Evolutionary conservation across 2,113 vertebrate genomes (phyloP).

Genomic region (Pluvianellus socialis): DNA sequence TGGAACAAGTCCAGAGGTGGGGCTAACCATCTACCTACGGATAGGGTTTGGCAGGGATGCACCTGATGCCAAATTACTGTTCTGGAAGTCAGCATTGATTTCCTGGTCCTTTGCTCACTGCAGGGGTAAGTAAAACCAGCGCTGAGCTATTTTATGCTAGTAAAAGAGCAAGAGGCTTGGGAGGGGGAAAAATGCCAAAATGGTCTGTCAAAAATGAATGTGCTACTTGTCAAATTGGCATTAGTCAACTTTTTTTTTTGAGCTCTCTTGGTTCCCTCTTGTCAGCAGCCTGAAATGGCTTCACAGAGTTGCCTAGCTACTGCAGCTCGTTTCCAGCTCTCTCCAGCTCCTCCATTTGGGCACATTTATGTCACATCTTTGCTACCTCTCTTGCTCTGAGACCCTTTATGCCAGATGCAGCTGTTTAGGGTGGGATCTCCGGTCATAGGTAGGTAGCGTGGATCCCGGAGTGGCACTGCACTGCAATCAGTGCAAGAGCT

Average conservation of each 20-base stretch:
- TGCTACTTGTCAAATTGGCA: background rate
- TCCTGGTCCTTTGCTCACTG: background rate
- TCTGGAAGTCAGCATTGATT: background rate
- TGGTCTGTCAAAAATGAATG: background rate
- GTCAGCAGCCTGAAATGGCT: background rate
- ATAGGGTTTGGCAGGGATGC: background rate
- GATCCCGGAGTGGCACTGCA: too few relatives aligned
- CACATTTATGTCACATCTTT: background rate
- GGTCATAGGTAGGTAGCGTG: accelerated
- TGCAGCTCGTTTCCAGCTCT: background rate
- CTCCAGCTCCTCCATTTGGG: background rate
- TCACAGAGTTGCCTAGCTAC: background rate
- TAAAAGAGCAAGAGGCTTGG: background rate
- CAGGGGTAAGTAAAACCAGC: background rate
- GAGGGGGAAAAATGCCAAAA: background rate
- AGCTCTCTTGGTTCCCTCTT: background rate
- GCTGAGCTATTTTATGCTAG: background rate
- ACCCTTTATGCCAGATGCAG: background rate
- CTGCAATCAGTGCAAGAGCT: background rate
- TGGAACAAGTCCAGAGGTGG: background rate
- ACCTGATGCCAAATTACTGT: background rate
- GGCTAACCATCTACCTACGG: background rate
- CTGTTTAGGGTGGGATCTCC: background rate
- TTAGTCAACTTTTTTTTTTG: background rate
- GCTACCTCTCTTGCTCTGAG: accelerated